Evolutionary conservation across 2,888 invertebrate species (phyloP).

Genomic region (Lasius platythorax): DNA sequence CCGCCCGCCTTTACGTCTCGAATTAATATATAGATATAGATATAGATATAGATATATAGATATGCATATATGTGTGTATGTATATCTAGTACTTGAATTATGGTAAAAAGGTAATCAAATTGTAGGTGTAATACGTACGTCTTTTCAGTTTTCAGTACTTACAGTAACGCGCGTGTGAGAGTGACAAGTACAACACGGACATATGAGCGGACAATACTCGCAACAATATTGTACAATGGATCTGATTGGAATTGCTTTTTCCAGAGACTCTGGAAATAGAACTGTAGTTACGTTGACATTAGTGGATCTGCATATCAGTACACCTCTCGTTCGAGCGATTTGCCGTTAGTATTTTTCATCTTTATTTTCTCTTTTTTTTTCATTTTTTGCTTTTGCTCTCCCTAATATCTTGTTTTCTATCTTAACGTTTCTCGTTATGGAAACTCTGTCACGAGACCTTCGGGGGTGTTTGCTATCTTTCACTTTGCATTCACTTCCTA

Average conservation of each 20-base stretch:
- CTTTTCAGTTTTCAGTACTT: constrained; percentile 84
- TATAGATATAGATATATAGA: constrained; percentile 50
- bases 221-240: constrained; percentile 85
- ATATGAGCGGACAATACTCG: constrained; percentile 85
- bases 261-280: constrained; percentile 86
- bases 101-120: constrained; percentile 83
- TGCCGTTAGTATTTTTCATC: constrained; percentile 67
- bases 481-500: constrained; percentile 4
- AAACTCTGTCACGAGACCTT: constrained; percentile 43
- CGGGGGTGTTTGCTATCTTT: constrained; percentile 72
- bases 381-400: constrained; percentile 1
- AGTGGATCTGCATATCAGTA: constrained; percentile 77
- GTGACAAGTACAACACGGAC: constrained; percentile 84
- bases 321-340: constrained; percentile 69
- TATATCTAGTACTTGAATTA: constrained; percentile 80
- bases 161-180: constrained; percentile 85
- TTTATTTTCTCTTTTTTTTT: constrained; percentile 37
- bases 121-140: constrained; percentile 85
- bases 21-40: constrained; percentile 70
- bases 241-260: constrained; percentile 86
- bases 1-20: constrained; percentile 70
- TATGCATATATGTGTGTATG: constrained; percentile 53
- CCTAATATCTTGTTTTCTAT: background rate
- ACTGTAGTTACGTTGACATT: constrained; percentile 83
- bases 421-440: constrained; percentile 4